Evolutionary conservation across 1,140 invertebrate genomes (phyloP).

Genomic region (Pseudomyrmex sp.): DNA sequence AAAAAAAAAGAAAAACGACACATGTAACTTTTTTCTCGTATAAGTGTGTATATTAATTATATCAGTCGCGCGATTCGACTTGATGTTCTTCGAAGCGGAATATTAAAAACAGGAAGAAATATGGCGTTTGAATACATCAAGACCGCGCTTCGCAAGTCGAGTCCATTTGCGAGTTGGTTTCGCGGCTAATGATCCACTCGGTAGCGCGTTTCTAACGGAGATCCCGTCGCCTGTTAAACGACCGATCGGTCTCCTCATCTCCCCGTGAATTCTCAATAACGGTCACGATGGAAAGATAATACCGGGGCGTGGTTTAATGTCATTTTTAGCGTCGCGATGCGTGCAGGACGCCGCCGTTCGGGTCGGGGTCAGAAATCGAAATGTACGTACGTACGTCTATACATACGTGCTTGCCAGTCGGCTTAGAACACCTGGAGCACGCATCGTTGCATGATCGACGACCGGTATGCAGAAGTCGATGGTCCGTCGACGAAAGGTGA

Average conservation of each 20-base stretch:
- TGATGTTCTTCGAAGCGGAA: background rate
- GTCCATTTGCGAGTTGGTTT: background rate
- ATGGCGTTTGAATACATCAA: background rate
- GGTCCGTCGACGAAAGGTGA: slow-evolving; percentile 66
- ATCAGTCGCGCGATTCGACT: background rate
- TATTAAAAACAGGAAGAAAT: background rate
- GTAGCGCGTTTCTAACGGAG: slow-evolving; percentile 59
- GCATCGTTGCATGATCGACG: slow-evolving; percentile 61
- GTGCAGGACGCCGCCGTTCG: slow-evolving; percentile 2
- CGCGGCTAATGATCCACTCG: slow-evolving; percentile 42
- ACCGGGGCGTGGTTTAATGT: slow-evolving; percentile 60
- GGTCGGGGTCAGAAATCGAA: slow-evolving; percentile 61
- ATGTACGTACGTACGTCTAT: slow-evolving; percentile 9
- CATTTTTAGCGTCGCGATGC: slow-evolving; percentile 57
- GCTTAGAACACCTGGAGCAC: slow-evolving; percentile 51
- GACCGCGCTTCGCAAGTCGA: background rate
- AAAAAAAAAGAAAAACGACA: too few species aligned
- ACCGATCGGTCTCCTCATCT: slow-evolving; percentile 26
- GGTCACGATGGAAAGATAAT: slow-evolving; percentile 63
- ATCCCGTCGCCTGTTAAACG: slow-evolving; percentile 60
- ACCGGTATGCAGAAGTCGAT: slow-evolving; percentile 69
- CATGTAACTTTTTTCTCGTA: too few species aligned
- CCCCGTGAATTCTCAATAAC: slow-evolving; percentile 52
- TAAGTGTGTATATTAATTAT: too few species aligned
- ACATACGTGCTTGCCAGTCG: slow-evolving; percentile 43